Evolutionary conservation across 1,140 invertebrate genomes (phyloP), one percentile per base, ranked within the genome.

Genomic region (Drosophila arawakana): DNA sequence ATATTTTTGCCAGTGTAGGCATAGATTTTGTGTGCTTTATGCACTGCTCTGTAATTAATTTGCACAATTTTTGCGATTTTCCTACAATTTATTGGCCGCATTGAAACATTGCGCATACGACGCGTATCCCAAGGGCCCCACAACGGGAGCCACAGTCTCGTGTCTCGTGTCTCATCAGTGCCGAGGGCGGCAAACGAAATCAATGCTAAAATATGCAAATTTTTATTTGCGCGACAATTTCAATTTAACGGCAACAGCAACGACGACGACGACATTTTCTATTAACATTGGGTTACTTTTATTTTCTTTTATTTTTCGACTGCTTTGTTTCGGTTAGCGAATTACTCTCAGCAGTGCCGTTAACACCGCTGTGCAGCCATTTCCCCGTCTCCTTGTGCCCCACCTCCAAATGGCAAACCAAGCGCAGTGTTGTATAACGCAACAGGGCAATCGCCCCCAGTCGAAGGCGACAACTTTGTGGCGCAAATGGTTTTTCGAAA

Each of bases 151-250:
- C 13, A 47, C 15, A 47, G 15, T 9, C 46, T 7, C 13, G 18
- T 25, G 7, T 30, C 46, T 7, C 13, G 37, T 35, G 25, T 30
- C 46, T 7, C 13, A 39, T 35, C 9, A 21, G 6, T 10, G 8
- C 37, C 3, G 2, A 44, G 34, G 10, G 21, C 47, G 13, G 11
- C 54, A 4, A 44, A 37, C 67, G 49, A 90, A 90, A 90, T 90
- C 86, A 90, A 90, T 90, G 86, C 85, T 90, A 77, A 90, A 90
- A 90, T 90, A 90, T 90, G 86, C 81, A 90, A 90, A 90, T 90
- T 90, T 90, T 91, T 91, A 91, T 89, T 89, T 91, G 74, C 89
- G 81, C 89, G 89, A 89, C 89, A 83, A 91, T 91, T 91, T 91
- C 89, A 91, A 91, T 91, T 91, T 91, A 82, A 78, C 72, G 76